Evolutionary conservation across 2,797 vertebrate genomes (phyloP), one percentile per base, ranked within the genome.

Genomic region (Staurois parvus): DNA sequence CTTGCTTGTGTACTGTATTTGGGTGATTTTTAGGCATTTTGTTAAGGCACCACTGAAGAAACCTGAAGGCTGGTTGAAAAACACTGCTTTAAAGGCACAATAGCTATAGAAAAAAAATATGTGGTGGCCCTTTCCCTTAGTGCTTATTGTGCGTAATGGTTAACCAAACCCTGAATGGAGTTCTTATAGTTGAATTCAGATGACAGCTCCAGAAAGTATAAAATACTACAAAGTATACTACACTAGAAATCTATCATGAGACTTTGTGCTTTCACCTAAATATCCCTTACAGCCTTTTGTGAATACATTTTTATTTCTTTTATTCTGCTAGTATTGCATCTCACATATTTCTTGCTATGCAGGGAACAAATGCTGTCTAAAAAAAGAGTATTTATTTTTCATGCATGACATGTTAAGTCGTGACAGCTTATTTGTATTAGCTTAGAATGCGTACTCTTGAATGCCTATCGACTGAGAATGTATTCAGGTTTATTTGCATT

Each of bases 401-500:
- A 76, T 42, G 42, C 59, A 68, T 74, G 56, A 66, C 48, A 68
- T 68, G 29, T 68, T 76, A 32, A 56, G 29, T 52, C 30, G 4
- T 83, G 62, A 76, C 72, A 32, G 52, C 67, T 66, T 40, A 28
- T 17, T 30, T 32, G 64, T n/a, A 81, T 62, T 52, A 69, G 67
- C 70, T 80, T 56, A 52, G 32, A 70, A 29, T 69, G 42, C 21
- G 5, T 68, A 29, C 21, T 73, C 26, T 45, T 45, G 40, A 11
- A 30, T 72, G 30, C 28, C 26, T 11, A 80, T 70, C 30, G 76
- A 30, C 64, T 45, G 34, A 21, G 26, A 77, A 66, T 77, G 59
- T 30, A 30, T 80, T 45, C 72, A 83, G 72, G 72, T 83, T 83
- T 48, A 83, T 83, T 75, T 75, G 81, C 81, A 83, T 83, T 68